Evolutionary conservation across 1,140 invertebrate species (phyloP).

Genomic region (Drosophila pseudoananassae): DNA sequence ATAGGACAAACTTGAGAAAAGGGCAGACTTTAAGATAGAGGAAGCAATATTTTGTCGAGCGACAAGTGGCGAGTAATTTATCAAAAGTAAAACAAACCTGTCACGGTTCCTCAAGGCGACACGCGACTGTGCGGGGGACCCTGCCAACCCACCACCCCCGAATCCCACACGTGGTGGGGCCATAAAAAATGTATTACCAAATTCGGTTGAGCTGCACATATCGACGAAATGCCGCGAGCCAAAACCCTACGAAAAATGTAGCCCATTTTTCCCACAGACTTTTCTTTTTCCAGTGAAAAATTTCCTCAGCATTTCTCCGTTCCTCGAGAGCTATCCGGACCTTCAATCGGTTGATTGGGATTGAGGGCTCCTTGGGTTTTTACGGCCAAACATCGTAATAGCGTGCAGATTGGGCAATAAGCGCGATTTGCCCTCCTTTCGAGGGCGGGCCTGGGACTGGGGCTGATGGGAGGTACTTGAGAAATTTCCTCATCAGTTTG

Average conservation of each 20-base stretch:
- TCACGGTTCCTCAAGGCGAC: conserved; percentile 16
- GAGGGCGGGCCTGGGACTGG: not conserved
- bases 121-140: conserved; percentile 46
- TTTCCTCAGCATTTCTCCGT: conserved; percentile 7
- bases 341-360: conserved; percentile 57
- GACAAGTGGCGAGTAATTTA: conserved; percentile 78
- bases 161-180: conserved; percentile 25
- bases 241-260: conserved; percentile 43
- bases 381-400: conserved; percentile 55
- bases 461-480: conserved; percentile 7
- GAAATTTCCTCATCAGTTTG: conserved; percentile 29
- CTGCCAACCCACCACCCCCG: not conserved
- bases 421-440: conserved; percentile 19
- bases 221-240: conserved; percentile 37
- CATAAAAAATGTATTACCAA: conserved; percentile 77
- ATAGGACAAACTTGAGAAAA: not conserved
- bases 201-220: conserved; percentile 44
- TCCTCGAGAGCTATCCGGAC: conserved; percentile 1
- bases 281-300: conserved; percentile 33
- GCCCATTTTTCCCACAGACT: conserved; percentile 24
- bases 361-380: conserved; percentile 45
- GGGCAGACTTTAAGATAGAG: conserved; percentile 36
- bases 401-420: conserved; percentile 56
- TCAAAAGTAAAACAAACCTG: conserved; percentile 47
- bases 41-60: conserved; percentile 49